Base-by-base conservation (phyloP, 2,797 vertebrate genomes). In the Scomberomorus guttatus region DNA sequence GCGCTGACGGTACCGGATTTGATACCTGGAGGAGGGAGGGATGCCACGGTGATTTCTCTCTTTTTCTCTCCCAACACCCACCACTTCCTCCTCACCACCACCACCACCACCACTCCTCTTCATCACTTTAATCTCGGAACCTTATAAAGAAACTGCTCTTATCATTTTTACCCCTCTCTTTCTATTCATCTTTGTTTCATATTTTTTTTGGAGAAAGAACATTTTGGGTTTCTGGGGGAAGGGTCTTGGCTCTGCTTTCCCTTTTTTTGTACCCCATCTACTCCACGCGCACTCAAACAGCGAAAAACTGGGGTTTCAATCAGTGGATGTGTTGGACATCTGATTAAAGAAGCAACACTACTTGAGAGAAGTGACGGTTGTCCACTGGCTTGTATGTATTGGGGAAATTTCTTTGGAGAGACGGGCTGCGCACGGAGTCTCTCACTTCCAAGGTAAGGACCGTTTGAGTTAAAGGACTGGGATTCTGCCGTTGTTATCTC, bases 261-360 rank as follows among this genome's bases (percentile, higher is more conserved):
- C 27, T 24, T 54, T 71, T 14, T 24, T 51, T 13, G 18, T 4
- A 5, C 13, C 11, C 1, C 42, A 13, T 75, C 46, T 68, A 46
- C 37, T 81, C 62, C 48, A 51, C 50, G 32, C 70, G 52, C 86
- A 72, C 59, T 34, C 51, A 39, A 34, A 50, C 56, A 80, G 44
- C 72, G 46, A 44, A 63, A 57, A 72, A 78, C 78, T 64, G 83
- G 87, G 83, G 0, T 77, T 81, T 72, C 24, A 39, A 37, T 84
- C 54, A 61, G 71, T 89, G 91, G 91, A 92, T 89, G 89, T 90
- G 85, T 87, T 80, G 87, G 88, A 84, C 86, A 86, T 72, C 85
- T 75, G 75, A 73, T 4, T 50, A n/a, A 57, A 85, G 57, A 87
- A 84, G 83, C 75, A 20, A 42, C 52, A 83, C 63, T 66, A 75